phyloP scores from a whole-genome alignment of 1,140 invertebrate genomes.

The Drosophila saltans region DNA sequence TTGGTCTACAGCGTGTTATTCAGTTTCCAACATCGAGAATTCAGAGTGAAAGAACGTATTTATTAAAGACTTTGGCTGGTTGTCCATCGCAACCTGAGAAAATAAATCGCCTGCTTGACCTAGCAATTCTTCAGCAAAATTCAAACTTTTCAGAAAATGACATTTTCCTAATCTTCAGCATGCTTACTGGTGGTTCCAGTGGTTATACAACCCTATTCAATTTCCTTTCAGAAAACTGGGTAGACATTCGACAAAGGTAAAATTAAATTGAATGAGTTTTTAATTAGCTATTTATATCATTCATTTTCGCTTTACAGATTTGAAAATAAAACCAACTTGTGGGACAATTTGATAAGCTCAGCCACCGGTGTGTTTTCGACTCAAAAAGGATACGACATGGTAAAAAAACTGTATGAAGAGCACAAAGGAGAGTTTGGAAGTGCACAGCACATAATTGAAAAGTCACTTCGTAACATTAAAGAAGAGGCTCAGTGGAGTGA shows the following conservation, averaged over 20 bases:
- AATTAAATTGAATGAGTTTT: not conserved
- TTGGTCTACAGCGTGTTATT: constrained; percentile 89
- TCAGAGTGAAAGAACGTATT: constrained; percentile 89
- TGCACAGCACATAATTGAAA: constrained; percentile 87
- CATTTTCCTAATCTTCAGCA: constrained; percentile 88
- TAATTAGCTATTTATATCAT: not conserved
- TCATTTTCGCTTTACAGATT: constrained; percentile 84
- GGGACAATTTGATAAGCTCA: constrained; percentile 88
- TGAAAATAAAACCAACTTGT: constrained; percentile 87
- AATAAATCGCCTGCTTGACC: constrained; percentile 87
- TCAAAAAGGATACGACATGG: constrained; percentile 87
- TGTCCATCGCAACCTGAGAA: constrained; percentile 88
- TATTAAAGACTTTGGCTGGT: constrained; percentile 89
- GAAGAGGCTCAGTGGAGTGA: constrained; percentile 88
- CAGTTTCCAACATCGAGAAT: constrained; percentile 88
- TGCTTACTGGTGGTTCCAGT: constrained; percentile 87
- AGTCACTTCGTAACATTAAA: constrained; percentile 87
- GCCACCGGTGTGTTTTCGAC: constrained; percentile 89
- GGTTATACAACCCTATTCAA: constrained; percentile 89
- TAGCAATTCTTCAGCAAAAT: constrained; percentile 87
- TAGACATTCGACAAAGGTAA: constrained; percentile 86
- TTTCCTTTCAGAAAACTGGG: constrained; percentile 88
- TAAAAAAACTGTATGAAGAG: constrained; percentile 86
- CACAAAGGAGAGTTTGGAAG: constrained; percentile 87
- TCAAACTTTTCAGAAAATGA: constrained; percentile 89